Evolutionary conservation across 2,113 vertebrate genomes (phyloP).

Genomic region (Brachypteracias leptosomus): DNA sequence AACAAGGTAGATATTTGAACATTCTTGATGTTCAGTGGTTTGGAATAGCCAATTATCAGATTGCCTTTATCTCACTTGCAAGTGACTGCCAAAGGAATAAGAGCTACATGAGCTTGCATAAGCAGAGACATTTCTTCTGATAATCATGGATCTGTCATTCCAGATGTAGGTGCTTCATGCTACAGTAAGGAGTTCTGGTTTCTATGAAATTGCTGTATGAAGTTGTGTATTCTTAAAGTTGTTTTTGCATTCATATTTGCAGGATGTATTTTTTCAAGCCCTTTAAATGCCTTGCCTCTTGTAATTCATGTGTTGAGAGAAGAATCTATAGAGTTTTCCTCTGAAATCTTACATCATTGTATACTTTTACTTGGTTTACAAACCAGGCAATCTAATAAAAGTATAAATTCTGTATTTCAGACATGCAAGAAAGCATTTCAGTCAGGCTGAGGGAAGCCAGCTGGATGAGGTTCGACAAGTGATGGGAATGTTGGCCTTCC

Average conservation of each 20-base stretch:
- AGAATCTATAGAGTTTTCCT: neutral
- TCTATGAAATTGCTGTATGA: neutral
- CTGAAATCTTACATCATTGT: neutral
- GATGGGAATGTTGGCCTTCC: slow-evolving; percentile 99
- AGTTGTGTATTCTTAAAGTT: neutral
- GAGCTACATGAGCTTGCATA: neutral
- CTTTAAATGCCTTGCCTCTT: neutral
- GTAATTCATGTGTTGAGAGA: neutral
- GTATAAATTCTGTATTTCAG: slow-evolving; percentile 66
- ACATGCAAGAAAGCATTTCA: slow-evolving; percentile 98
- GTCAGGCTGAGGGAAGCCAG: slow-evolving; percentile 96
- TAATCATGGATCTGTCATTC: neutral
- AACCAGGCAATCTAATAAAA: neutral
- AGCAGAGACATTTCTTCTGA: neutral
- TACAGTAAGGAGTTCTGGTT: neutral
- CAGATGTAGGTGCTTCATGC: neutral
- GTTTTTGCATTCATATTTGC: neutral
- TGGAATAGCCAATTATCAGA: neutral
- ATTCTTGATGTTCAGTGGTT: neutral
- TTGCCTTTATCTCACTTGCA: neutral
- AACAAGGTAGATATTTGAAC: neutral
- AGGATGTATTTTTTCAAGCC: neutral
- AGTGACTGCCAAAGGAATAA: neutral
- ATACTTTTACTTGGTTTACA: neutral
- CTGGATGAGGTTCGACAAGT: slow-evolving; percentile 97